phyloP scores from a whole-genome alignment of 1,140 invertebrate genomes.

The Zaprionus capensis region DNA sequence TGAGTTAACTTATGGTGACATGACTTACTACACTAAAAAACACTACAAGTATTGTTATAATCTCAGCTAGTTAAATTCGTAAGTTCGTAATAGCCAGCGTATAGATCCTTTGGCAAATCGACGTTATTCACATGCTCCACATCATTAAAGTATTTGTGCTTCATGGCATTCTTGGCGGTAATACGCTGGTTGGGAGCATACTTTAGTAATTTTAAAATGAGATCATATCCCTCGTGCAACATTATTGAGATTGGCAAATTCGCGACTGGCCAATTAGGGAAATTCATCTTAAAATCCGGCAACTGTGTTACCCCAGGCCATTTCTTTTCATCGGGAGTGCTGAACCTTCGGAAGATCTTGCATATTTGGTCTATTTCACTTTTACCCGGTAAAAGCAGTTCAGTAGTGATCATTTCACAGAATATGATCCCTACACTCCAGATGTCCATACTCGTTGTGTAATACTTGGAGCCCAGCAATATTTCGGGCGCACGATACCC shows the following conservation, averaged over 20 bases:
- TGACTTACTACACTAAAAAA: no score
- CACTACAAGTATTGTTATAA: no score
- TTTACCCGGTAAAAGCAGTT: conserved; percentile 95
- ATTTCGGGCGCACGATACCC: conserved; percentile 99
- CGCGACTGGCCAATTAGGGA: conserved; percentile 92
- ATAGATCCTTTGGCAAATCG: no score
- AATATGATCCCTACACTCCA: conserved; percentile 99
- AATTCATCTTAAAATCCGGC: conserved; percentile 94
- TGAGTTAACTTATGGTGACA: no score
- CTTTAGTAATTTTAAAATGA: conserved; percentile 85
- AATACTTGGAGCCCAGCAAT: conserved; percentile 94
- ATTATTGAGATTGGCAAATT: conserved; percentile 86
- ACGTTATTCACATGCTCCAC: no score
- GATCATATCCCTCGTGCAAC: conserved; percentile 88
- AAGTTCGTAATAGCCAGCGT: no score
- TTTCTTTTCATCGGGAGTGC: conserved; percentile 93
- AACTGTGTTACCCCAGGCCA: conserved; percentile 94
- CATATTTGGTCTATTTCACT: conserved; percentile 99
- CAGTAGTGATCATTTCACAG: conserved; percentile 94
- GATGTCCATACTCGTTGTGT: conserved; percentile 95
- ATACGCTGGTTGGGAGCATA: no score
- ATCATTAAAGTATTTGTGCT: no score
- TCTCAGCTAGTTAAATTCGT: no score
- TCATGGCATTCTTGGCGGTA: no score
- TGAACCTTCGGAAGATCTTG: conserved; percentile 95